These are phyloP conservation scores for Zoanthus sociatus DNA, from an alignment of 92 coral and sea anemone species.

Conservation along the genomic window DNA sequence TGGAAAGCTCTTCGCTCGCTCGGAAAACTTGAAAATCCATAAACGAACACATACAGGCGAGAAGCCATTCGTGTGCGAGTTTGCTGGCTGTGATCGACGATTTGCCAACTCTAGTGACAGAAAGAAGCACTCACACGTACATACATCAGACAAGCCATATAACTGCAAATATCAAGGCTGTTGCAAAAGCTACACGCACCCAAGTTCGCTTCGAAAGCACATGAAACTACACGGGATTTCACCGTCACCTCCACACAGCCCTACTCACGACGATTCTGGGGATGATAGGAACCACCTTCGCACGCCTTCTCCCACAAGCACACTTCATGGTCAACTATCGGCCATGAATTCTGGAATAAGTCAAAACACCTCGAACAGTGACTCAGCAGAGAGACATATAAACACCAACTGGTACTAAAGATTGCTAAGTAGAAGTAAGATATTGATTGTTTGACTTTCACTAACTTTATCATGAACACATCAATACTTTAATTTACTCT, in stretches of 20 bases:
- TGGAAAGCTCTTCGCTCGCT: constrained; percentile 98
- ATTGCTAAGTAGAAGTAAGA: constrained; percentile 41
- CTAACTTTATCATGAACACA: background rate
- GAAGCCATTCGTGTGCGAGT: constrained; percentile 97
- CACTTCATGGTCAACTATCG: constrained; percentile 51
- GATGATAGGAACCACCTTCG: constrained; percentile 59
- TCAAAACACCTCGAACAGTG: constrained; percentile 61
- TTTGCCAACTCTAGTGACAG: constrained; percentile 99
- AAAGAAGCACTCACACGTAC: constrained; percentile 98
- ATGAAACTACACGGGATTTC: constrained; percentile 97
- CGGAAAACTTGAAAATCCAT: constrained; percentile 97
- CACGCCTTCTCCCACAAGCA: constrained; percentile 79
- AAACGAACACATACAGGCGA: constrained; percentile 99
- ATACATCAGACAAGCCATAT: constrained; percentile 98
- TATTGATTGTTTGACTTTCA: background rate
- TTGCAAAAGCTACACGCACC: constrained; percentile 98
- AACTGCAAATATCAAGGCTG: constrained; percentile 98
- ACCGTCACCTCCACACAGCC: constrained; percentile 87
- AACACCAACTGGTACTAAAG: constrained; percentile 81
- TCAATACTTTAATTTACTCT: background rate
- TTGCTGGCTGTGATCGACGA: constrained; percentile 96
- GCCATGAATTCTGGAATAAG: constrained; percentile 55
- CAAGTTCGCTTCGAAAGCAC: constrained; percentile 96
- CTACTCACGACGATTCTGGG: constrained; percentile 64
- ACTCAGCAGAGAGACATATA: constrained; percentile 61